Evolutionary conservation across 2,888 invertebrate species (phyloP).

Genomic region (Lutraria lutraria): DNA sequence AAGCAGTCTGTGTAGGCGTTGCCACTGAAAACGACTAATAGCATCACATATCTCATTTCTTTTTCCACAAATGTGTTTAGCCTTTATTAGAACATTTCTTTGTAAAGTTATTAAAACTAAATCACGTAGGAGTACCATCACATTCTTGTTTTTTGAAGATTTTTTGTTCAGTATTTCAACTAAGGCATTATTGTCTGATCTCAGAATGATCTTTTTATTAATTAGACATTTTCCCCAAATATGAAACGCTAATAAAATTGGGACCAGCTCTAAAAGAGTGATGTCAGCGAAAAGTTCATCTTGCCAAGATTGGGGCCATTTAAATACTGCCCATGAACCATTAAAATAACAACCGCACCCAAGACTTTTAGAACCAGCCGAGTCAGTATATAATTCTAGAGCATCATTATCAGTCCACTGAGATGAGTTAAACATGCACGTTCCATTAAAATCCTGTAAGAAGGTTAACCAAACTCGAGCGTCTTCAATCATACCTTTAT

Average conservation of each 20-base stretch:
- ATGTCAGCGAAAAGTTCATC: no score
- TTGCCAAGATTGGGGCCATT: neutral
- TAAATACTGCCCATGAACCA: conserved; percentile 7
- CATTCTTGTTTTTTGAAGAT: conserved; percentile 26
- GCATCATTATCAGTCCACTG: conserved; percentile 13
- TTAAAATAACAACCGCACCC: conserved; percentile 35
- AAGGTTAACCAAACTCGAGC: conserved; percentile 41
- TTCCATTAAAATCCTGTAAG: neutral
- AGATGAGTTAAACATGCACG: neutral
- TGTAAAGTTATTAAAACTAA: neutral
- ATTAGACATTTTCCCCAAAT: conserved; percentile 7
- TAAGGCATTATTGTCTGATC: conserved; percentile 33
- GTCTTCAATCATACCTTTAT: conserved; percentile 31
- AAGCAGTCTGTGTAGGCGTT: neutral
- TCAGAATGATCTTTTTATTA: conserved; percentile 21
- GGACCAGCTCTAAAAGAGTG: conserved; percentile 29
- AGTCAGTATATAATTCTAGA: conserved; percentile 21
- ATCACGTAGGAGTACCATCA: neutral
- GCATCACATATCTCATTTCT: conserved; percentile 14
- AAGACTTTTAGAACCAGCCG: neutral
- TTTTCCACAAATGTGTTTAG: neutral
- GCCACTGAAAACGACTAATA: conserved; percentile 40
- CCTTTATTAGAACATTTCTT: conserved; percentile 22
- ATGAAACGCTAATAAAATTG: conserved; percentile 10
- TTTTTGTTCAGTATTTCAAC: conserved; percentile 35